phyloP scores from a whole-genome alignment of 2,797 vertebrate genomes.

The Ctenopoma kingsleyae region DNA sequence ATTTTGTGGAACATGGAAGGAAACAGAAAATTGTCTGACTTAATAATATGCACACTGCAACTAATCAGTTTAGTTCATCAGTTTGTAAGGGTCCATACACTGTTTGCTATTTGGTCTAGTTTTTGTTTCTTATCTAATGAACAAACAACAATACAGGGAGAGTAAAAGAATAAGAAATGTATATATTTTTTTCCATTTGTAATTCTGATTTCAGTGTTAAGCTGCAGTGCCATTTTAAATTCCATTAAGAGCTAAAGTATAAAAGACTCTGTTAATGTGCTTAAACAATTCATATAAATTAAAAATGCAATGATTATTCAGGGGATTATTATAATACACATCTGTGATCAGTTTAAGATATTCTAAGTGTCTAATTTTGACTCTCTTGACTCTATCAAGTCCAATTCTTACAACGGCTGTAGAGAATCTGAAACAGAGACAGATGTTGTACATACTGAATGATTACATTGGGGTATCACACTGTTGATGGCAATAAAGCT shows the following conservation, averaged over 20 bases:
- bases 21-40: not conserved
- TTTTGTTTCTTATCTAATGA: too few relatives aligned
- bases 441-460: not conserved
- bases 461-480: not conserved
- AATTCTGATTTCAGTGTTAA: too few relatives aligned
- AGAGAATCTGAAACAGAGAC: not conserved
- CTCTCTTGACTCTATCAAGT: slow-evolving; percentile 3
- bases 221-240: too few relatives aligned
- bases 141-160: too few relatives aligned
- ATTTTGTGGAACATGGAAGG: too few relatives aligned
- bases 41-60: slow-evolving; percentile 3
- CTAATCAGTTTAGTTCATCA: slow-evolving; percentile 3
- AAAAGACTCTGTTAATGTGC: too few relatives aligned
- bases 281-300: slow-evolving; percentile 9
- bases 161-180: too few relatives aligned
- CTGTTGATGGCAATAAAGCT: not conserved
- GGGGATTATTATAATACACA: not conserved
- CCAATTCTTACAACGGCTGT: not conserved
- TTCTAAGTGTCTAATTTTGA: slow-evolving; percentile 6
- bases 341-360: slow-evolving; percentile 20
- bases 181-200: too few relatives aligned
- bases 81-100: too few relatives aligned
- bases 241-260: too few relatives aligned
- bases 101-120: too few relatives aligned
- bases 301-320: slow-evolving; percentile 11